These are phyloP conservation scores for Cercopithecus mona DNA, from an alignment of 2,113 vertebrate genomes.

Conservation along the genomic window DNA sequence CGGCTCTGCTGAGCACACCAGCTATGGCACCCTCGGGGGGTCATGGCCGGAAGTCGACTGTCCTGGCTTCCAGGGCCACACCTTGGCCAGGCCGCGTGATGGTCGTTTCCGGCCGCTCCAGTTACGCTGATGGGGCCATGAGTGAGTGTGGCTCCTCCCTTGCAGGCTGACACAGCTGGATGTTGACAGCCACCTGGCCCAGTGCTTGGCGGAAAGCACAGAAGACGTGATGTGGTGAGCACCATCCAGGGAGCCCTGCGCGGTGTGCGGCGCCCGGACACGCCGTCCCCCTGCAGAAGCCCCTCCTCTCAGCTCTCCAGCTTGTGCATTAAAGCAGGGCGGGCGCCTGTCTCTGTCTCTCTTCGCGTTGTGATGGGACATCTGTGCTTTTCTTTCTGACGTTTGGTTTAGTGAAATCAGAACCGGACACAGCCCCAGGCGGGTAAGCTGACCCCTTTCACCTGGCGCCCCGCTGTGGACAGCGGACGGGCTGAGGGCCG, in stretches of 20 bases:
- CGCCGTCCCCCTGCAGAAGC: too few relatives aligned
- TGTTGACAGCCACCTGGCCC: slow-evolving; percentile 91
- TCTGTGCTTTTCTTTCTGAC: rapidly evolving
- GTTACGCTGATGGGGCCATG: not conserved
- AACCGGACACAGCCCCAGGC: not conserved
- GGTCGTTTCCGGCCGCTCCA: not conserved
- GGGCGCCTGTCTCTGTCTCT: rapidly evolving
- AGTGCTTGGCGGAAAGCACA: slow-evolving; percentile 91
- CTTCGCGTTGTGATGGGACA: rapidly evolving
- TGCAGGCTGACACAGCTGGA: slow-evolving; percentile 91
- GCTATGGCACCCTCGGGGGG: not conserved
- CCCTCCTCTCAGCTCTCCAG: too few relatives aligned
- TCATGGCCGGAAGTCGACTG: too few relatives aligned
- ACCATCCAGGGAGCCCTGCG: rapidly evolving
- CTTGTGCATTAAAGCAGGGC: rapidly evolving
- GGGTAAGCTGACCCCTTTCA: not conserved
- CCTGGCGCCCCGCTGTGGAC: too few relatives aligned
- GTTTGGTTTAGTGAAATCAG: not conserved
- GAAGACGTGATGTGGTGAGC: slow-evolving; percentile 90
- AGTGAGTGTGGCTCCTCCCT: not conserved
- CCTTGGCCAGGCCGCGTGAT: not conserved
- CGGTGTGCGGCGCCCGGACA: too few relatives aligned
- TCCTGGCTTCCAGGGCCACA: not conserved
- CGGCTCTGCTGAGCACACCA: not conserved
- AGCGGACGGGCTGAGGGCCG: rapidly evolving